Base-by-base conservation (phyloP, 2,888 invertebrate species). In the Tipula lateralis region DNA sequence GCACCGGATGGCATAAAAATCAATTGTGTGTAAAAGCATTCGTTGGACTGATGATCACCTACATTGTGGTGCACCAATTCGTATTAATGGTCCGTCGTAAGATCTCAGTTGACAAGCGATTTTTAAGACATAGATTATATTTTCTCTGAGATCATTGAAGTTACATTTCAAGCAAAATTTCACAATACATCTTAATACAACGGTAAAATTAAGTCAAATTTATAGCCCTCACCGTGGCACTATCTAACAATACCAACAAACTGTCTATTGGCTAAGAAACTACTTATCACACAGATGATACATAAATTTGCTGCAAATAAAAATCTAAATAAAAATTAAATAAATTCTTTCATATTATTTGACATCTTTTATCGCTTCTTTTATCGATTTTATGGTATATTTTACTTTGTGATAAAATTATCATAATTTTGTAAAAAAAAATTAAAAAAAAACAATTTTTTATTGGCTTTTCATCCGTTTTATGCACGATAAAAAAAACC, bases 311-410 rank as follows among this genome's bases (percentile, higher is more conserved):
- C 66, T 3, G 24, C 19, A 66, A 66, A 66, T 9, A 24, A 19
- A 66, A 66, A 66, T 66, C 24, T 66, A 24, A 66, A 66, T 66
- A 66, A 66, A 66, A 66, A 66, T 66, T 66, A 24, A 66, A 66
- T 66, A 66, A 66, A 66, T 66, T 66, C 66, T 24, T 24, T 66
- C 6, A 66, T 24, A 66, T 66, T 66, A 66, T 66, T 19, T 66
- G 66, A 66, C 66, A 66, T 66, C 12, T 66, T 66, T 66, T 66
- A 24, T 9, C 66, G 66, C 19, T 9, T 66, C 19, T 66, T 66
- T 24, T 66, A 66, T 66, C 66, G 66, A 1, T 66, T 66, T 66
- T 66, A 24, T 66, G 1, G 66, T 66, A 66, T 24, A 66, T 24
- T 66, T 66, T 19, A 12, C 24, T 24, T 66, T 66, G 66, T 24